phyloP scores from a whole-genome alignment of 2,888 invertebrate species.

The Apodemia hepburni region DNA sequence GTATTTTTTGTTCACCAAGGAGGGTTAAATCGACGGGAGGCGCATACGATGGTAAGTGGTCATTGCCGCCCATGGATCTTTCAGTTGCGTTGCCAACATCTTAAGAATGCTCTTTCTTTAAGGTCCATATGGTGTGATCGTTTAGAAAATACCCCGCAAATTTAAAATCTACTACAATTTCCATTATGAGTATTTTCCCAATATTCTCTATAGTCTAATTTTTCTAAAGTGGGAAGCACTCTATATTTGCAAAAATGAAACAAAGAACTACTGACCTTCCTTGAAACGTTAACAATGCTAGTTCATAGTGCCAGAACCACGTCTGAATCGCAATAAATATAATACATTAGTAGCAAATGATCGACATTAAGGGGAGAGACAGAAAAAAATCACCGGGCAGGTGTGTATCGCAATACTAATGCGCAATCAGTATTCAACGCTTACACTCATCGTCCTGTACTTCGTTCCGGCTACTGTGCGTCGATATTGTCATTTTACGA shows the following conservation, averaged over 20 bases:
- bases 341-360: conserved; percentile 74
- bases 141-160: too few species aligned
- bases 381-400: conserved; percentile 74
- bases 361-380: conserved; percentile 76
- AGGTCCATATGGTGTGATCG: too few species aligned
- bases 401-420: conserved; percentile 77
- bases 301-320: conserved; percentile 56
- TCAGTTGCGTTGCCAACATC: too few species aligned
- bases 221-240: neutral
- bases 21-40: too few species aligned
- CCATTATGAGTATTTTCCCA: too few species aligned
- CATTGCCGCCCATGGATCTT: too few species aligned
- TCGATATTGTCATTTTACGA: conserved; percentile 80
- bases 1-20: too few species aligned
- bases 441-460: conserved; percentile 75
- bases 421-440: conserved; percentile 75
- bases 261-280: conserved; percentile 51
- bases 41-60: too few species aligned
- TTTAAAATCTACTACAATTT: too few species aligned
- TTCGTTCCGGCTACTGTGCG: conserved; percentile 79
- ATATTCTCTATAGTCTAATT: neutral
- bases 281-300: conserved; percentile 57
- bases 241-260: conserved; percentile 33
- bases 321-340: conserved; percentile 72
- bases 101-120: too few species aligned